Percentiles rank a stretch among this genome's conserved stretches.
Conservation (phyloP, 2,797 vertebrate genomes). For the Coracias cyanogaster region DNA sequence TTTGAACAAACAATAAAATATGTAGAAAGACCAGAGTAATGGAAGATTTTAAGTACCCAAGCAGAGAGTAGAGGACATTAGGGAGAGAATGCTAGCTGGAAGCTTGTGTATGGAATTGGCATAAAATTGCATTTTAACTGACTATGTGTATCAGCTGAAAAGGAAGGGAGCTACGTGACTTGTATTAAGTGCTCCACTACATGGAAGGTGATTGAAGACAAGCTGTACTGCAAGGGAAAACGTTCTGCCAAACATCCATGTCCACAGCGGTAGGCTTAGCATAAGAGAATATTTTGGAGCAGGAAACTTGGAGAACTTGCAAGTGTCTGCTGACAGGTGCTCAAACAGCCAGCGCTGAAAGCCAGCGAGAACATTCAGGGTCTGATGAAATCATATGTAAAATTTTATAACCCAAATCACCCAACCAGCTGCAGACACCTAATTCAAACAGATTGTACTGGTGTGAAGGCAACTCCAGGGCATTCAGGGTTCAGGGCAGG, state of each 20-base stretch:
- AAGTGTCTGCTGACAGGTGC: neutral
- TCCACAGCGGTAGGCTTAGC: neutral
- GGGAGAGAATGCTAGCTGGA: constrained; percentile 20
- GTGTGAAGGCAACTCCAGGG: neutral
- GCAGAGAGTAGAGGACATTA: constrained; percentile 16
- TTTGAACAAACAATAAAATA: constrained; percentile 40
- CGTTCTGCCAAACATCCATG: neutral
- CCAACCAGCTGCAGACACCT: neutral
- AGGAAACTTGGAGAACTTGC: neutral
- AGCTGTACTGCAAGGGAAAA: neutral
- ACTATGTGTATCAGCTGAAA: neutral
- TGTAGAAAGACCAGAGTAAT: constrained; percentile 33
- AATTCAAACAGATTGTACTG: neutral
- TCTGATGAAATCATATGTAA: neutral
- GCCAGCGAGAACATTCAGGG: neutral
- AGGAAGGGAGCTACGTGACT: neutral
- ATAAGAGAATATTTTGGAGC: neutral
- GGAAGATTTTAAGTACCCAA: constrained; percentile 27
- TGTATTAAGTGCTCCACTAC: neutral
- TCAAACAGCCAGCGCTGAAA: neutral
- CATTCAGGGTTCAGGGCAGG: neutral
- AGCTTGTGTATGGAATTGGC: constrained; percentile 45
- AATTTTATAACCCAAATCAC: neutral
- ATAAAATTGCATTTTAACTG: constrained; percentile 21
- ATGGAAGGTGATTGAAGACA: neutral